Base-by-base conservation (phyloP, 2,888 invertebrate species). In the Caenorhabditis uteleia region DNA sequence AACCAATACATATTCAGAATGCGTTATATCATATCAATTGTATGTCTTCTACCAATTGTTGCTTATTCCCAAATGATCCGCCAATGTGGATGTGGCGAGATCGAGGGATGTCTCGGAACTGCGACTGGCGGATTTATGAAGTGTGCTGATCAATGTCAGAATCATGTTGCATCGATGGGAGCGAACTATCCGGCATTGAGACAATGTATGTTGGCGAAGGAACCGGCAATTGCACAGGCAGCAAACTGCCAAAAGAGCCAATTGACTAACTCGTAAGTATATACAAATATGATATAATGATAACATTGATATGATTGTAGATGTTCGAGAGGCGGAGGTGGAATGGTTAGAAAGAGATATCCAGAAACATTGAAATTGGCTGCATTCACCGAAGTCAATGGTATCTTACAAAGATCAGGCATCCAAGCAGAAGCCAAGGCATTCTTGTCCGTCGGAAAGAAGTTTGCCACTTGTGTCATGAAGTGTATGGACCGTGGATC, bases 331-430 rank as follows among this genome's bases (percentile, higher is more conserved):
- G 53, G 49, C 12, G 68, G 74, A 26, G 73, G 74, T n/a, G 66
- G 70, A 12, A 68, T 69, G 70, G 79, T 81, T 12, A 75, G 69
- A 18, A 81, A 81, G 57, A 73, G 81, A 21, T 81, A 77, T 57
- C 75, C 79, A n/a, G 81, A 81, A 50, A 82, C 81, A 0, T 56
- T 81, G 36, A 77, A 81, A 58, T 68, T 82, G 39, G 80, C 79
- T 25, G 78, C 79, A 14, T 75, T 79, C 64, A 68, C 74, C 39
- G 78, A 78, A 61, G 68, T 78, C 54, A 78, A 75, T 56, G 49
- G 59, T n/a, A 77, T 77, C 50, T 56, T 78, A 21, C 46, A 56
- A 49, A 50, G 69, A 39, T 70, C 74, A 25, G 78, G 78, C 26
- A 68, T 79, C 43, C 65, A 70, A 25, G 68, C 69, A n/a, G 72